These are phyloP conservation scores for Benthosema pterotum DNA, from an alignment of 2,797 vertebrate genomes.

Conservation along the genomic window DNA sequence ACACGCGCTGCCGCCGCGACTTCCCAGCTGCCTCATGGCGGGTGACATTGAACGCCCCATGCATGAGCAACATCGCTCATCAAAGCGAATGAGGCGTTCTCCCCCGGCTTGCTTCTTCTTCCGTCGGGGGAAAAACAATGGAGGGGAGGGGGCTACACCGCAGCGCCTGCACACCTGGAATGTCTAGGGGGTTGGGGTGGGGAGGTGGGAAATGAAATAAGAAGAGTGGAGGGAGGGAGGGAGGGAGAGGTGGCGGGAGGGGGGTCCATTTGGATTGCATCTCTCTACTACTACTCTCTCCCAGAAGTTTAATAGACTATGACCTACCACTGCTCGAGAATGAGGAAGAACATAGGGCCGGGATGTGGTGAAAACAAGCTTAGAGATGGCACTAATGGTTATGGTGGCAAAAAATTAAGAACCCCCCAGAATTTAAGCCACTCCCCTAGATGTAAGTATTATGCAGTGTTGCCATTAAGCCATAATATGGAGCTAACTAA, in stretches of 20 bases:
- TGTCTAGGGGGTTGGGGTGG: constrained; percentile 58
- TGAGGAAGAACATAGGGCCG: constrained; percentile 61
- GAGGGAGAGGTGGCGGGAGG: too few relatives aligned
- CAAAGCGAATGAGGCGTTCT: constrained; percentile 77
- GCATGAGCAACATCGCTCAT: constrained; percentile 77
- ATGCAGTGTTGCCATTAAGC: too few relatives aligned
- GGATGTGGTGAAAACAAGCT: constrained; percentile 61
- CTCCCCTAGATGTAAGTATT: too few relatives aligned
- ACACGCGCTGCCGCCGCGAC: constrained; percentile 64
- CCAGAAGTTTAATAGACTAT: constrained; percentile 71
- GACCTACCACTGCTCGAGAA: constrained; percentile 67
- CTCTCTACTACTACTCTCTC: constrained; percentile 63
- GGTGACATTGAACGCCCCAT: constrained; percentile 76
- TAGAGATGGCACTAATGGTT: constrained; percentile 33
- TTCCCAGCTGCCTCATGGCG: constrained; percentile 76
- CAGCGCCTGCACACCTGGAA: constrained; percentile 70
- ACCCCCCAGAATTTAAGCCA: too few relatives aligned
- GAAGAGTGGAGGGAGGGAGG: background rate
- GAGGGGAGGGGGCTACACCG: too few relatives aligned
- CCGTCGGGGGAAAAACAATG: constrained; percentile 65
- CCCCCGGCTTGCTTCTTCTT: too few relatives aligned
- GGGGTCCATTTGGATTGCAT: constrained; percentile 58
- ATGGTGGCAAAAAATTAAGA: constrained; percentile 63
- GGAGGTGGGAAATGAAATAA: constrained; percentile 47
- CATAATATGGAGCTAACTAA: too few relatives aligned